Evolutionary conservation across 2,888 invertebrate genomes (phyloP), one percentile per base, ranked within the genome.

Genomic region (Amiota communis): DNA sequence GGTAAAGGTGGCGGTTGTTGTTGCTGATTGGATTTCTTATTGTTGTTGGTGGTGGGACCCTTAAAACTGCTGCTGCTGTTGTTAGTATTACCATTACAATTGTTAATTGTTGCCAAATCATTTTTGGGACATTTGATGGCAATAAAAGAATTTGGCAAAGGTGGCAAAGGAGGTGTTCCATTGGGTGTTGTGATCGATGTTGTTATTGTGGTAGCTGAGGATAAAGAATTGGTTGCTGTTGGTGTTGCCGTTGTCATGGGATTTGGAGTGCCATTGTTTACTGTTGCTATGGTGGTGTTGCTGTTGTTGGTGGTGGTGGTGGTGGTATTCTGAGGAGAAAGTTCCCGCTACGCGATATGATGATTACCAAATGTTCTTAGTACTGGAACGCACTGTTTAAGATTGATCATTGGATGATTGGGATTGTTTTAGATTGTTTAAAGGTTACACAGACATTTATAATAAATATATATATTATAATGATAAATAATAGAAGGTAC

Each of bases 271-370:
- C 79, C 77, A 74, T 75, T 73, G 61, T 76, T 71, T 72, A 78
- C 70, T 76, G 82, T 79, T 81, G 85, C 79, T 73, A 80, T 75
- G 76, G 77, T 75, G 79, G 75, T 80, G 84, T 80, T 78, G 81
- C 70, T 80, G 76, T 74, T 80, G 79, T 67, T 80, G 77, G 23
- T 79, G 72, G 74, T 69, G n/a, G 73, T 74, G 63, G 76, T 73
- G 72, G 77, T 77, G 82, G 83, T 83, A 81, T 67, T 67, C 12
- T 51, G 71, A 71, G 79, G 75, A 81, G 76, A 73, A 81, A 89
- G 87, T 83, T 90, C 90, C 88, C 89, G 90, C 90, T 90, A 90
- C 89, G 89, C 90, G 86, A 87, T 88, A 83, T 90, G 90, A 87
- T 90, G 90, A 82, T 89, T 90, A 83, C 89, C 90, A 87, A 90